A percentile compares a stretch with the other conserved stretches of the same genome.
Conservation (phyloP, 2,797 vertebrate genomes). For the Trematomus bernacchii region DNA sequence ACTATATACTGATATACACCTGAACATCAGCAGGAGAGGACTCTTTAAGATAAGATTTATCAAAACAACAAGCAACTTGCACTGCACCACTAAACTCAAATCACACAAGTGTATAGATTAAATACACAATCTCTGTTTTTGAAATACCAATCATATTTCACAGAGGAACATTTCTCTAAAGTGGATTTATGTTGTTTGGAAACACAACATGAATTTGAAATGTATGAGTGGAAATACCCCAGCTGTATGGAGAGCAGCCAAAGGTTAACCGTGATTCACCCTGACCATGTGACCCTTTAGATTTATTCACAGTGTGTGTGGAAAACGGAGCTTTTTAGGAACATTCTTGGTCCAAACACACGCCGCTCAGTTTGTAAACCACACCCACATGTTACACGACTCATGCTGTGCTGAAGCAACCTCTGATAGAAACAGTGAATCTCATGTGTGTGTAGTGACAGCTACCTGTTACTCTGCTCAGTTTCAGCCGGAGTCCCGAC, state of each 20-base stretch:
- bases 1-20: no score
- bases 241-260: background rate
- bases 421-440: background rate
- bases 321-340: slow-evolving; percentile 30
- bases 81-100: no score
- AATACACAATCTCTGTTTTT: no score
- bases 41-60: no score
- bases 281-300: background rate
- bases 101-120: no score
- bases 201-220: background rate
- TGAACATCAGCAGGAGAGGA: no score
- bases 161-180: no score
- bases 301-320: background rate
- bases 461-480: slow-evolving; percentile 10
- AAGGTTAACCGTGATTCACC: background rate
- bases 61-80: no score
- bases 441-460: background rate
- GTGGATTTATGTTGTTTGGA: background rate
- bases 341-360: slow-evolving; percentile 26
- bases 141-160: no score
- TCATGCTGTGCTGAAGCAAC: background rate
- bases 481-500: slow-evolving; percentile 21
- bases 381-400: slow-evolving; percentile 19
- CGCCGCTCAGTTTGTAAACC: background rate
- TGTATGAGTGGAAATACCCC: background rate